Evolutionary conservation across 1,140 invertebrate genomes (phyloP).

Genomic region (Carposina sasakii): DNA sequence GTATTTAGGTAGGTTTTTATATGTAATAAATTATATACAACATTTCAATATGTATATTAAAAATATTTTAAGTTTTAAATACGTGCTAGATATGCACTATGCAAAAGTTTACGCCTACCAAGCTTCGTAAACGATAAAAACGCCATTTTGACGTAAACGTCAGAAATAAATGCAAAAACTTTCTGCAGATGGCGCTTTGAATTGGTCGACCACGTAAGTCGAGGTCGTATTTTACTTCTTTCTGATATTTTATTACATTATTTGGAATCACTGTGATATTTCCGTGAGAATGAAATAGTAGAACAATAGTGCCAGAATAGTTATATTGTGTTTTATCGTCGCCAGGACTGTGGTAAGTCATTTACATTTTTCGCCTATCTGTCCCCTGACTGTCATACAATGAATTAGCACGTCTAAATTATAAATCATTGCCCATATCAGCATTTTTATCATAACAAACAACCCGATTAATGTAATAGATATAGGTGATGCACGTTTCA

Average conservation of each 20-base stretch:
- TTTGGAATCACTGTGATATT: slow-evolving; percentile 49
- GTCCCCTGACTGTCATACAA: slow-evolving; percentile 42
- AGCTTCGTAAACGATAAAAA: slow-evolving; percentile 5
- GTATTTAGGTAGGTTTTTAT: no score
- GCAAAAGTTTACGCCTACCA: background rate
- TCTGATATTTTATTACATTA: slow-evolving; percentile 55
- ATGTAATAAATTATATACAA: no score
- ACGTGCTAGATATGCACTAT: no score
- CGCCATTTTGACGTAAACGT: slow-evolving; percentile 46
- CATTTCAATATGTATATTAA: no score
- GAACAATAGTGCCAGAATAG: slow-evolving; percentile 36
- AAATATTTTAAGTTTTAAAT: no score
- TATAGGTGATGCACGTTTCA: no score
- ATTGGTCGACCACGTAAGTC: slow-evolving; percentile 71
- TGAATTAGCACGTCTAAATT: slow-evolving; percentile 66
- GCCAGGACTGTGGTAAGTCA: slow-evolving; percentile 47
- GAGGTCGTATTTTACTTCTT: slow-evolving; percentile 66
- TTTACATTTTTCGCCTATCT: slow-evolving; percentile 37
- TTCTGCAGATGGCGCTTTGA: slow-evolving; percentile 63
- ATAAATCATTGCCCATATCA: slow-evolving; percentile 45
- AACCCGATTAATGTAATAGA: slow-evolving; percentile 10
- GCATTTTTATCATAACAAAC: slow-evolving; percentile 48
- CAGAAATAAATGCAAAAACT: slow-evolving; percentile 64
- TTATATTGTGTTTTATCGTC: slow-evolving; percentile 42
- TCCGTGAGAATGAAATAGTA: slow-evolving; percentile 63